A percentile compares a stretch with the other conserved stretches of the same genome.
Conservation (phyloP, 2,888 invertebrate genomes). For the Volucella bombylans region DNA sequence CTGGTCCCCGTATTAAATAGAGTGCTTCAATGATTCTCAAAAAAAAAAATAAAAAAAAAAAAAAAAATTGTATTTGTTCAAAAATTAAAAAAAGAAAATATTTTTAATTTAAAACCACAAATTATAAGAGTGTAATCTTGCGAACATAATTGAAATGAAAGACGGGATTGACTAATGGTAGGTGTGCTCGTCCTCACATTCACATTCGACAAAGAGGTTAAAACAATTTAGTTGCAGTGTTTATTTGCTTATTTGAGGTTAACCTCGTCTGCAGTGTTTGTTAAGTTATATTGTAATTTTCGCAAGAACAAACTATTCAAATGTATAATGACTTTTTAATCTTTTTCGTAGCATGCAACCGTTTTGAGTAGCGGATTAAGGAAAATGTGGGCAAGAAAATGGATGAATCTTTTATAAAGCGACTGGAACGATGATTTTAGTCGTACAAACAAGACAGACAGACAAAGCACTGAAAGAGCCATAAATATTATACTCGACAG, state of each 20-base stretch:
- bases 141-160: slow-evolving; percentile 3
- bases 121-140: slow-evolving; percentile 28
- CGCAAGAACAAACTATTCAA: neutral
- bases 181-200: neutral
- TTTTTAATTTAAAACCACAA: neutral
- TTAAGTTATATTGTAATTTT: neutral
- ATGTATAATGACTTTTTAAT: slow-evolving; percentile 40
- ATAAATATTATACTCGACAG: too few species aligned
- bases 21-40: slow-evolving; percentile 34
- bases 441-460: too few species aligned
- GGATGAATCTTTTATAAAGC: too few species aligned
- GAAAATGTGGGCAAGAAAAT: neutral
- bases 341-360: slow-evolving; percentile 17
- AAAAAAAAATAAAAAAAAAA: neutral
- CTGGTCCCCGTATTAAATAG: neutral
- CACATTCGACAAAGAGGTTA: neutral
- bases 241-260: slow-evolving; percentile 19
- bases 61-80: neutral
- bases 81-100: neutral
- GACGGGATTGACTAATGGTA: neutral
- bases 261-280: neutral
- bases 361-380: neutral
- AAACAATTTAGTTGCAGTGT: slow-evolving; percentile 21
- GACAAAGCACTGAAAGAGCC: too few species aligned
- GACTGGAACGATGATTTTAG: too few species aligned